Evolutionary conservation across 2,113 vertebrate species (phyloP).

Genomic region (Proterorhinus semilunaris): DNA sequence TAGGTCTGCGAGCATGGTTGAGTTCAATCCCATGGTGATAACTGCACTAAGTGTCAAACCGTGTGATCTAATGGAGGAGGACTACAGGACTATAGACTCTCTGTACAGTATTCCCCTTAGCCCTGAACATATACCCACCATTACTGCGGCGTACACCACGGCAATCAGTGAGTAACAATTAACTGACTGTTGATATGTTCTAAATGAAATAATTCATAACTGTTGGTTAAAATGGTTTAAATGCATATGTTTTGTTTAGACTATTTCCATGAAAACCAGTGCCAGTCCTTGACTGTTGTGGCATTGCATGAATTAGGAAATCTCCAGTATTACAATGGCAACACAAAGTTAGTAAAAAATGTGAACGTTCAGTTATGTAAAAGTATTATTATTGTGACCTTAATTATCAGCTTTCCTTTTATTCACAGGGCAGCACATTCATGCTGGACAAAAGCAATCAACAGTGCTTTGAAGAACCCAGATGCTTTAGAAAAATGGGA

Average conservation of each 20-base stretch:
- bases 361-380: not conserved
- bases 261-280: conserved; percentile 78
- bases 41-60: conserved; percentile 66
- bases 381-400: not conserved
- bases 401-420: conserved; percentile 7
- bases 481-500: conserved; percentile 84
- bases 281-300: conserved; percentile 82
- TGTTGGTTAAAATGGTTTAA: not conserved
- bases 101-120: conserved; percentile 80
- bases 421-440: conserved; percentile 82
- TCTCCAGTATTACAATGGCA: conserved; percentile 83
- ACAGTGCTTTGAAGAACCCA: conserved; percentile 79
- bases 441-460: conserved; percentile 88
- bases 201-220: not conserved
- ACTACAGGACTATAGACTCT: conserved; percentile 69
- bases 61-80: conserved; percentile 78
- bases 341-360: conserved; percentile 76
- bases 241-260: conserved; percentile 71
- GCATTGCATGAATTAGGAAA: conserved; percentile 89
- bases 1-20: conserved; percentile 60
- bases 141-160: conserved; percentile 82
- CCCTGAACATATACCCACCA: conserved; percentile 69
- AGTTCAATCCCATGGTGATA: conserved; percentile 68
- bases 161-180: conserved; percentile 81
- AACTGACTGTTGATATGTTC: not conserved